Percentiles rank a stretch among this genome's conserved stretches.
Evolutionary conservation across 1,140 invertebrate species (phyloP).

Genomic region (Portunus trituberculatus): DNA sequence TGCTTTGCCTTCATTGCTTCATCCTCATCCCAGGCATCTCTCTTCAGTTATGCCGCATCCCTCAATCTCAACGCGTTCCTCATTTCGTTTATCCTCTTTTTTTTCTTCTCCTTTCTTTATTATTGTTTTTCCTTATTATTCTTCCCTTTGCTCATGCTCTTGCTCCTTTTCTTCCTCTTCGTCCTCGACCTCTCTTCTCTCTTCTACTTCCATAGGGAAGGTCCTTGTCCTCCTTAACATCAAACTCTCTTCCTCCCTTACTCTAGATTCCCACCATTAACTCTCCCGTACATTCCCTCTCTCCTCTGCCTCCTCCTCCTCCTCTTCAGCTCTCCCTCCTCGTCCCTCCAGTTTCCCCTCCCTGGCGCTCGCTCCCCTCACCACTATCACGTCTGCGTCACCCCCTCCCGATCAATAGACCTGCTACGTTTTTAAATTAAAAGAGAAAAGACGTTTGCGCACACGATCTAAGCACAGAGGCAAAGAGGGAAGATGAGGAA

Average conservation of each 20-base stretch:
- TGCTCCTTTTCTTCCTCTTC: background rate
- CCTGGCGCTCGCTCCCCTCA: background rate
- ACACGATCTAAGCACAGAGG: constrained; percentile 59
- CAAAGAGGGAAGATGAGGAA: background rate
- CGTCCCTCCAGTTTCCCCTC: background rate
- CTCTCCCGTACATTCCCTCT: constrained; percentile 1
- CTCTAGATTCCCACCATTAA: background rate
- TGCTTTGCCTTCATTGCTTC: background rate
- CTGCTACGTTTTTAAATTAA: constrained; percentile 75
- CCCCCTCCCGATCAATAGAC: constrained; percentile 72
- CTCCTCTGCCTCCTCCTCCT: constrained; percentile 4
- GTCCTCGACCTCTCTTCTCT: background rate
- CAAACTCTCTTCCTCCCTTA: background rate
- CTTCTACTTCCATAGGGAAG: background rate
- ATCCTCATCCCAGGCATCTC: background rate
- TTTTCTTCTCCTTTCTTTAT: background rate
- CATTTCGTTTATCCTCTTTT: background rate
- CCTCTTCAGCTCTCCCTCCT: background rate
- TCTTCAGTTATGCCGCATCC: background rate
- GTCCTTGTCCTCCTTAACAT: constrained; percentile 5
- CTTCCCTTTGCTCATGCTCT: background rate
- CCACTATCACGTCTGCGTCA: constrained; percentile 67
- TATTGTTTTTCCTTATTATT: background rate
- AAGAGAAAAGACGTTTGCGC: constrained; percentile 74
- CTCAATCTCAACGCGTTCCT: background rate